A percentile compares a stretch with the other conserved stretches of the same genome.
These are phyloP conservation scores for Syrphus vitripennis DNA, from an alignment of 2,888 invertebrate species.

Conservation along the genomic window DNA sequence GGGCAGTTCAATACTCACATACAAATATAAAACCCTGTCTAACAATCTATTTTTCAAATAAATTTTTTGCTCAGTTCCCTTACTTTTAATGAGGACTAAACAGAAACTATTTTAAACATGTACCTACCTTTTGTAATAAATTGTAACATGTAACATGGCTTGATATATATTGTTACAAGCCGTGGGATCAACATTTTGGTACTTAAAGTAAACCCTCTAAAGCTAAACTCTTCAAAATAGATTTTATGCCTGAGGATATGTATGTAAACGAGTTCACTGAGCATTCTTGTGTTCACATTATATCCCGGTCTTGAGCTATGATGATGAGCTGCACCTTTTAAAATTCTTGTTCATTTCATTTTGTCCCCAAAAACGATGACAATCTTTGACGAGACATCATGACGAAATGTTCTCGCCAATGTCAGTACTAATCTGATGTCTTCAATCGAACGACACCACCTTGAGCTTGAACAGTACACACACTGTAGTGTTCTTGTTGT, in stretches of 20 bases:
- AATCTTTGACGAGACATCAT: slow-evolving; percentile 64
- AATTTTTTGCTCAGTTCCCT: no score
- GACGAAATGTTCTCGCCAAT: slow-evolving; percentile 68
- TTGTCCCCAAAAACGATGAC: slow-evolving; percentile 25
- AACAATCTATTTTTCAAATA: no score
- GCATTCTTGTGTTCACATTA: background rate
- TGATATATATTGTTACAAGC: background rate
- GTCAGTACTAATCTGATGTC: slow-evolving; percentile 52
- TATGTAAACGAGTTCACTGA: background rate
- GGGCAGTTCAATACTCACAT: no score
- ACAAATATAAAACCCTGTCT: no score
- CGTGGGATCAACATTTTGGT: slow-evolving; percentile 21
- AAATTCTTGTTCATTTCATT: background rate
- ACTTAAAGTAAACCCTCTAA: background rate
- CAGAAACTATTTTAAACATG: background rate
- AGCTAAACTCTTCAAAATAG: background rate
- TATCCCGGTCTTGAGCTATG: background rate
- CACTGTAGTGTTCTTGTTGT: background rate
- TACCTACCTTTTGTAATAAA: background rate
- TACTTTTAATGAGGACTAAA: no score
- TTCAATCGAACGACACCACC: slow-evolving; percentile 62
- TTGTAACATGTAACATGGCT: background rate
- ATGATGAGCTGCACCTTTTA: slow-evolving; percentile 10
- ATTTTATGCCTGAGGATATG: background rate
- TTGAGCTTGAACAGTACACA: slow-evolving; percentile 23